Evolutionary conservation across 2,797 vertebrate genomes (phyloP).

Genomic region (Macrochelys suwanniensis): DNA sequence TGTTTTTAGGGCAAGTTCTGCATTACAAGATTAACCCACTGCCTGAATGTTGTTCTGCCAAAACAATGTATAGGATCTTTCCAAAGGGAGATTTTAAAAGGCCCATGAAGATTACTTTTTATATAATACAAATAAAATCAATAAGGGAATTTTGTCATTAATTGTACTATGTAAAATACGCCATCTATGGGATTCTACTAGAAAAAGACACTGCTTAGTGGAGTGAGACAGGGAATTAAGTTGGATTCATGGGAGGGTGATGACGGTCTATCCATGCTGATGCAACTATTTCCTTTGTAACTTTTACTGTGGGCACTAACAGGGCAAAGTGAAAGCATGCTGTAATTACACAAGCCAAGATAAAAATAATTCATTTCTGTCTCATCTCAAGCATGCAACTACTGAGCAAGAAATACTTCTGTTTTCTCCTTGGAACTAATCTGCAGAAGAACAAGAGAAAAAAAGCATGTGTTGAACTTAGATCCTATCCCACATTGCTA

Average conservation of each 20-base stretch:
- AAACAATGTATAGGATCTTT: background rate
- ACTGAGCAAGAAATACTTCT: no score
- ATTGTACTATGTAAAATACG: background rate
- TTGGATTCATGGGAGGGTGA: background rate
- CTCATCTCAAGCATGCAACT: background rate
- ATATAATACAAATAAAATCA: no score
- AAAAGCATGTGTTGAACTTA: background rate
- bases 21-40: background rate
- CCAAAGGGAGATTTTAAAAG: background rate
- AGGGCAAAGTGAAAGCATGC: background rate
- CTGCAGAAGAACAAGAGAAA: no score
- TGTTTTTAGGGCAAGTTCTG: background rate
- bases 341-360: background rate
- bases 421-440: no score
- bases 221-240: background rate
- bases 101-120: background rate
- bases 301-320: background rate
- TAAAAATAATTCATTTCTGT: slow-evolving; percentile 4
- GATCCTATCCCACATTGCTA: background rate
- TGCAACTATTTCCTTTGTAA: background rate
- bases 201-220: background rate
- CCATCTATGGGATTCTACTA: background rate
- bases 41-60: background rate
- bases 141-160: background rate
- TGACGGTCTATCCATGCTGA: background rate